Conservation (phyloP, 2,888 invertebrate species). For the Harpalus rufipes region DNA sequence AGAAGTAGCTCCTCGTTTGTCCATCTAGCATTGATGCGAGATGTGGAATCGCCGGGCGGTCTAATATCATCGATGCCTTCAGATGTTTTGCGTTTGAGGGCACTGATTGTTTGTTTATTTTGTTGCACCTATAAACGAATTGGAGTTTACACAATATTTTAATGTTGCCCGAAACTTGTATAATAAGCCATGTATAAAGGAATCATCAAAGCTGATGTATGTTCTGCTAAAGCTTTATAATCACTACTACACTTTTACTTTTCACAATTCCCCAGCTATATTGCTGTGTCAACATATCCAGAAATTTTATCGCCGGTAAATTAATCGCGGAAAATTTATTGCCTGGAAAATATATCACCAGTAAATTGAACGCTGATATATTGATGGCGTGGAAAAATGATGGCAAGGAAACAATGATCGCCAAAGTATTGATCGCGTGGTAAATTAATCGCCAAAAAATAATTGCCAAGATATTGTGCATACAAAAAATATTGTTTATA, state of each 20-base stretch:
- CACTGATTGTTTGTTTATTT: constrained; percentile 94
- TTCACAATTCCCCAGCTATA: constrained; percentile 33
- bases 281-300: constrained; percentile 56
- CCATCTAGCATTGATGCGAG: constrained; percentile 92
- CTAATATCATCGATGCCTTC: constrained; percentile 76
- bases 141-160: constrained; percentile 69
- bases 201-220: constrained; percentile 27
- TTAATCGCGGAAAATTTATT: too few relatives aligned
- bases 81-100: constrained; percentile 88
- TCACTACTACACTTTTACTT: constrained; percentile 31
- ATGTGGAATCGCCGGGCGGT: constrained; percentile 73
- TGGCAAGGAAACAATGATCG: too few relatives aligned
- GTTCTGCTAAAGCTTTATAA: constrained; percentile 21
- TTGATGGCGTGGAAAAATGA: too few relatives aligned
- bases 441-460: too few relatives aligned
- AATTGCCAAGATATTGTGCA: too few relatives aligned
- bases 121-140: constrained; percentile 89
- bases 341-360: too few relatives aligned
- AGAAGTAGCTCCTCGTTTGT: constrained; percentile 94
- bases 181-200: constrained; percentile 27
- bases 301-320: too few relatives aligned
- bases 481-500: too few relatives aligned
- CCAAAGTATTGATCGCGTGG: too few relatives aligned
- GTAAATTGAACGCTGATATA: too few relatives aligned
- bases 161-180: constrained; percentile 57